phyloP scores from a whole-genome alignment of 1,140 invertebrate species.

The Platyura marginata region DNA sequence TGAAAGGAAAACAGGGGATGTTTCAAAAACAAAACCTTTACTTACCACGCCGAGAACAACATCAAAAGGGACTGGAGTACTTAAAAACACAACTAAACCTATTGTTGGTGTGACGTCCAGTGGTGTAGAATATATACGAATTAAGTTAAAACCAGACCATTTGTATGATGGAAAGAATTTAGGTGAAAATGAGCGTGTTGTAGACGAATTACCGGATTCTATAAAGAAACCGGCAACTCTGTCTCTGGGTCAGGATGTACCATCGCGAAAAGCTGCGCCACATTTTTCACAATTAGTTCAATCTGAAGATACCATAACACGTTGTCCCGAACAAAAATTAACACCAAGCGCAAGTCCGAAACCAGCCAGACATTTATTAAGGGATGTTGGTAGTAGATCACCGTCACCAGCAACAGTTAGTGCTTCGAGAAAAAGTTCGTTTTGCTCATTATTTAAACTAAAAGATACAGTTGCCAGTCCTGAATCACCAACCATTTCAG shows the following conservation, averaged over 20 bases:
- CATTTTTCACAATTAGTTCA: constrained; percentile 15
- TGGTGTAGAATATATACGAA: constrained; percentile 37
- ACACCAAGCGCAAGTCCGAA: constrained; percentile 26
- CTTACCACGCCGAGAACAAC: constrained; percentile 1
- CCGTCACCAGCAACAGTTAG: constrained; percentile 28
- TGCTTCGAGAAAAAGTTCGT: constrained; percentile 56
- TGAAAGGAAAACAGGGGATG: background rate
- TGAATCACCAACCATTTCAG: constrained; percentile 37
- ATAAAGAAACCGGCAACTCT: constrained; percentile 28
- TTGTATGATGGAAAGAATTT: constrained; percentile 35
- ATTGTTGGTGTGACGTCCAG: constrained; percentile 21
- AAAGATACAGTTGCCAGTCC: constrained; percentile 37
- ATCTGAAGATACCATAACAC: constrained; percentile 6
- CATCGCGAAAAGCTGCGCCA: constrained; percentile 9
- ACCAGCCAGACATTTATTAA: constrained; percentile 17
- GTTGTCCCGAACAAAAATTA: constrained; percentile 12
- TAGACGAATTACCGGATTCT: constrained; percentile 18
- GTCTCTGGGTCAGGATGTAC: constrained; percentile 17
- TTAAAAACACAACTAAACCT: constrained; percentile 11
- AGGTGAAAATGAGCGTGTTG: constrained; percentile 17
- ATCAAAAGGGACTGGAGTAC: background rate
- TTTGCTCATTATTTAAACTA: constrained; percentile 56
- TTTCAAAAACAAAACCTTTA: constrained; percentile 1
- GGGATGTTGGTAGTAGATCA: constrained; percentile 24
- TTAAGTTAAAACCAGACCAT: constrained; percentile 41